These are phyloP conservation scores for Drosophila varians DNA, from an alignment of 1,140 invertebrate genomes.

Conservation along the genomic window DNA sequence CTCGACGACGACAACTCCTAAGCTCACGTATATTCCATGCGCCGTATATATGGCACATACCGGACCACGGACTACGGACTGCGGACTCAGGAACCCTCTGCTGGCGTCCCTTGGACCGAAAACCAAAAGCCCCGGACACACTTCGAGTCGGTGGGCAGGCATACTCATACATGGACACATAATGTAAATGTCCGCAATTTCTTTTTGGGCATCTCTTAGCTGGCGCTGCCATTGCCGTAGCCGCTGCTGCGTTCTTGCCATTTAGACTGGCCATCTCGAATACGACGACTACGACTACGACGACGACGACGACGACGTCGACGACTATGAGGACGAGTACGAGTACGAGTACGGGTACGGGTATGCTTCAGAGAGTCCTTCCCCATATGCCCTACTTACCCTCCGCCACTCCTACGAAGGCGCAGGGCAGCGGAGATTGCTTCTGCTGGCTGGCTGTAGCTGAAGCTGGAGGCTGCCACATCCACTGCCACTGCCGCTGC, in stretches of 20 bases:
- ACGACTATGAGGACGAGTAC: background rate
- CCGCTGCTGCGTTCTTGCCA: slow-evolving; percentile 73
- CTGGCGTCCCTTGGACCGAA: slow-evolving; percentile 9
- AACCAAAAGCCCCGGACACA: slow-evolving; percentile 29
- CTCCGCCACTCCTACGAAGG: slow-evolving; percentile 39
- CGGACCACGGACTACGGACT: slow-evolving; percentile 10
- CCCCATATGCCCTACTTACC: background rate
- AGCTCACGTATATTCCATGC: slow-evolving; percentile 65
- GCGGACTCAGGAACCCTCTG: background rate
- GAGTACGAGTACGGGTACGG: slow-evolving; percentile 4
- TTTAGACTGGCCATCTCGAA: slow-evolving; percentile 67
- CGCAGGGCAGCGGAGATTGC: slow-evolving; percentile 75
- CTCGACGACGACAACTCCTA: slow-evolving; percentile 68
- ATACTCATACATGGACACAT: slow-evolving; percentile 75
- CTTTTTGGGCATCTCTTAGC: slow-evolving; percentile 83
- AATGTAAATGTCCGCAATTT: slow-evolving; percentile 83
- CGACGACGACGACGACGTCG: background rate
- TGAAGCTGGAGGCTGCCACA: slow-evolving; percentile 36
- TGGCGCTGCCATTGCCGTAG: slow-evolving; percentile 39
- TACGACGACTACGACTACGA: slow-evolving; percentile 30
- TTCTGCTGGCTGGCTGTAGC: slow-evolving; percentile 47
- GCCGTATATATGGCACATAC: slow-evolving; percentile 44
- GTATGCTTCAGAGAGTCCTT: background rate
- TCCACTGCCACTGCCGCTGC: slow-evolving; percentile 47
- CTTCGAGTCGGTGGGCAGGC: slow-evolving; percentile 35